Base-by-base conservation (phyloP, 2,888 invertebrate genomes). In the Amblyjoppa fuscipennis region DNA sequence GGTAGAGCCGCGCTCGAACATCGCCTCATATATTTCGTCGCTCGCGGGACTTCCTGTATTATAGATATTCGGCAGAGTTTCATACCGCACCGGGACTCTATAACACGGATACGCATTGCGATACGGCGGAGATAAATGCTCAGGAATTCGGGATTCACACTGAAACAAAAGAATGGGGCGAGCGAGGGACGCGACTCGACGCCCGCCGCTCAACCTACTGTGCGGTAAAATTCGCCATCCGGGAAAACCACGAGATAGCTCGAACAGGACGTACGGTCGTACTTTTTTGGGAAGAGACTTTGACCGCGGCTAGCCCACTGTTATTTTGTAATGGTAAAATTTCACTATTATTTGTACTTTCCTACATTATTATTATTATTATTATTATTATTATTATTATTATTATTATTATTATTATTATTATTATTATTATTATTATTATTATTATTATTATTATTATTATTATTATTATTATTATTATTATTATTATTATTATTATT, bases 41-140 rank as follows among this genome's bases (percentile, higher is more conserved):
- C 69, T 25, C 69, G 31, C 51, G 75, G 68, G 77, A 81, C 64
- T 74, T 81, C 78, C 74, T 78, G 75, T 78, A 78, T 86, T 81
- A 75, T 64, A 45, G 66, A 78, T 74, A 59, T 77, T 77, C 41
- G 59, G 11, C 13, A 49, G 53, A 61, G 38, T 68, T 68, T 31
- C 68, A 66, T 74, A 51, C 49, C 73, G 25, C 51, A 64, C 31
- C 45, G 59, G 59, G 68, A 68, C 74, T 81, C 53, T 81, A 79
- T 70, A 73, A 71, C 75, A 75, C 49, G 73, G 13, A 51, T 51
- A 49, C 53, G 25, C 25, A 20, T 49, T 45, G 28, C 59, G 34
- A 45, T 74, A 61, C 45, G 28, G 4, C 25, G 4, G 13, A 59
- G 59, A 28, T 13, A 28, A 28, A 59, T 13, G 59, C 59, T 59